Percentiles rank a stretch among this genome's conserved stretches.
These are phyloP conservation scores for Xylocampa areola DNA, from an alignment of 2,888 invertebrate species.

Conservation along the genomic window DNA sequence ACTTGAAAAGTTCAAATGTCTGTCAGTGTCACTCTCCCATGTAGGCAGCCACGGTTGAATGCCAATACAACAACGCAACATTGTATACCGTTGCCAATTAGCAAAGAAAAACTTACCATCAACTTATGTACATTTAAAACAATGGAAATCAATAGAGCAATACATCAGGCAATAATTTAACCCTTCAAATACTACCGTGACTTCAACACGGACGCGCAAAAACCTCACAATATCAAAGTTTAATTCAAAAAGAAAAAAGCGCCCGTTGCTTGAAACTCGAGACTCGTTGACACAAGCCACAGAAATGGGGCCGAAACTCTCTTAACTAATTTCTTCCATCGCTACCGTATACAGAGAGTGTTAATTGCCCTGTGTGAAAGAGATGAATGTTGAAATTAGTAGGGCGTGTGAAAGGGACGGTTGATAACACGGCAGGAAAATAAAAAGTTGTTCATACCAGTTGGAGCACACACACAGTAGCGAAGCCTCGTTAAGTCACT, in stretches of 20 bases:
- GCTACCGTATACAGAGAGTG: slow-evolving; percentile 86
- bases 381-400: slow-evolving; percentile 54
- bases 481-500: slow-evolving; percentile 77
- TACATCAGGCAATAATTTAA: slow-evolving; percentile 61
- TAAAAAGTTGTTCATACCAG: slow-evolving; percentile 82
- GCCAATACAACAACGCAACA: slow-evolving; percentile 12
- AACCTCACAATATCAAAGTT: slow-evolving; percentile 51
- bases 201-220: slow-evolving; percentile 57
- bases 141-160: slow-evolving; percentile 42
- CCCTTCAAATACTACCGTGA: slow-evolving; percentile 56
- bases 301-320: slow-evolving; percentile 77
- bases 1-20: slow-evolving; percentile 10
- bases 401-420: slow-evolving; percentile 60
- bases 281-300: slow-evolving; percentile 75
- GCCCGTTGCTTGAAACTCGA: slow-evolving; percentile 60
- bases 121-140: slow-evolving; percentile 19
- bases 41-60: slow-evolving; percentile 20
- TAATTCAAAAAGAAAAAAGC: slow-evolving; percentile 64
- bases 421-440: slow-evolving; percentile 68
- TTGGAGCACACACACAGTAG: slow-evolving; percentile 73
- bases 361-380: slow-evolving; percentile 78
- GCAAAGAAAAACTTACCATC: slow-evolving; percentile 23
- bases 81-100: slow-evolving; percentile 34
- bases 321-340: slow-evolving; percentile 87
- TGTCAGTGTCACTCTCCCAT: slow-evolving; percentile 4